Evolutionary conservation across 2,113 vertebrate species (phyloP), one percentile per base, ranked within the genome.

Genomic region (Entomyzon cyanotis): DNA sequence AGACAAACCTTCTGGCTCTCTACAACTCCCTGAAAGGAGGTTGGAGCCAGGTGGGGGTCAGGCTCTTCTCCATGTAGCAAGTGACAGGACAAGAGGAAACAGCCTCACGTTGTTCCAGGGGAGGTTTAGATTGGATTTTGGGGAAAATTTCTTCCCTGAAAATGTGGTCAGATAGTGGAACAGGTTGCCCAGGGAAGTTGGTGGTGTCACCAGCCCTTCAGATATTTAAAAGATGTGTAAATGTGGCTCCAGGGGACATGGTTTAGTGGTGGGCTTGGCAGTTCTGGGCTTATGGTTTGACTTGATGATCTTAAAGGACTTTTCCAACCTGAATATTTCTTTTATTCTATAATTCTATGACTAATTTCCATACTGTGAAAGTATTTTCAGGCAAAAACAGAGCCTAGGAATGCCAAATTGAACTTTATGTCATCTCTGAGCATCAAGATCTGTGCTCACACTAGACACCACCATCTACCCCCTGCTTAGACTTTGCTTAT

Each of bases 21-120:
- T 28, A 5, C 2, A 62, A 9, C 5, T 19, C 10, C 15, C 28
- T 53, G 41, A 47, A 25, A n/a, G 15, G 15, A 77, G 15, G 10
- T 8, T 7, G 25, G 7, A 33, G 6, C 33, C 46, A 44, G 22
- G 22, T 33, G 1, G 7, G 8, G 10, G 7, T 19, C 0, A 0
- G 27, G 10, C 14, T 33, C 37, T 52, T 44, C 18, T 68, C 27
- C 46, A 60, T 5, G 11, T 6, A 60, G 2, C 33, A 33, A 50
- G 11, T 3, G 44, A 52, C 22, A 52, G 27, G 39, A 60, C 22
- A 69, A 52, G 10, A 52, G 15, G 18, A 69, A 69, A 77, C 23
- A 33, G 6, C 63, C 46, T 53, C 8, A 60, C 11, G 27, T 12
- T 69, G 23, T 46, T 12, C 22, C 12, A 60, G 23, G 19, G 22